phyloP scores from a whole-genome alignment of 2,797 vertebrate species.

The Notoglanidium macrostoma region DNA sequence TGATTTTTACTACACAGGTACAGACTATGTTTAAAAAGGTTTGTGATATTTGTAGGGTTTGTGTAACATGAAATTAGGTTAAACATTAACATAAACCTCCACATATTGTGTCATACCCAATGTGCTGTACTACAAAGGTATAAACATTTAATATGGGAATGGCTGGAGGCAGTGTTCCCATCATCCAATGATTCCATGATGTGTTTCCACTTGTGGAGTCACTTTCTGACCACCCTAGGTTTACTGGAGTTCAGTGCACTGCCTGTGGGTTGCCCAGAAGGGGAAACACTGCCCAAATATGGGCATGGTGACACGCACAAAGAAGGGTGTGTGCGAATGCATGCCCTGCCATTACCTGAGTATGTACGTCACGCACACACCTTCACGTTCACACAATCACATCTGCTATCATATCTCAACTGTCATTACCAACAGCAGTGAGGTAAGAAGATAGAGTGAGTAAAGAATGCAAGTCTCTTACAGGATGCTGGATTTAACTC shows the following conservation, averaged over 20 bases:
- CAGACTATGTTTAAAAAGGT: neutral
- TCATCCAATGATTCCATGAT: slow-evolving; percentile 76
- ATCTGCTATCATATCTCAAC: slow-evolving; percentile 47
- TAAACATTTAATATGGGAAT: neutral
- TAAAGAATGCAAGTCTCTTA: slow-evolving; percentile 59
- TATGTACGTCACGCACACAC: slow-evolving; percentile 54
- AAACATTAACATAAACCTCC: neutral
- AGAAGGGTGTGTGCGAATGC: slow-evolving; percentile 70
- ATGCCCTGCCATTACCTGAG: slow-evolving; percentile 63
- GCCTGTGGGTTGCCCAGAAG: slow-evolving; percentile 70
- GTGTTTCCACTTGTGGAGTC: slow-evolving; percentile 63
- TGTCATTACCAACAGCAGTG: slow-evolving; percentile 51
- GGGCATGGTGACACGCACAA: slow-evolving; percentile 67
- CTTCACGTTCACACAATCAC: slow-evolving; percentile 23
- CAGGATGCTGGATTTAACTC: slow-evolving; percentile 53
- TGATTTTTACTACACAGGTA: neutral
- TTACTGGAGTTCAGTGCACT: slow-evolving; percentile 70
- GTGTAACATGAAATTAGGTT: neutral
- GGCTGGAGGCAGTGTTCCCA: neutral
- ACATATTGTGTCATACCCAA: neutral
- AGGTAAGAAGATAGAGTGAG: slow-evolving; percentile 58
- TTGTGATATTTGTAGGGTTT: neutral
- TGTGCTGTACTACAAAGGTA: neutral
- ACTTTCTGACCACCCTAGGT: slow-evolving; percentile 55
- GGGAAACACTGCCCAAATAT: slow-evolving; percentile 78